These are phyloP conservation scores for Hyperoodon ampullatus DNA, from an alignment of 2,113 vertebrate species.

Conservation along the genomic window DNA sequence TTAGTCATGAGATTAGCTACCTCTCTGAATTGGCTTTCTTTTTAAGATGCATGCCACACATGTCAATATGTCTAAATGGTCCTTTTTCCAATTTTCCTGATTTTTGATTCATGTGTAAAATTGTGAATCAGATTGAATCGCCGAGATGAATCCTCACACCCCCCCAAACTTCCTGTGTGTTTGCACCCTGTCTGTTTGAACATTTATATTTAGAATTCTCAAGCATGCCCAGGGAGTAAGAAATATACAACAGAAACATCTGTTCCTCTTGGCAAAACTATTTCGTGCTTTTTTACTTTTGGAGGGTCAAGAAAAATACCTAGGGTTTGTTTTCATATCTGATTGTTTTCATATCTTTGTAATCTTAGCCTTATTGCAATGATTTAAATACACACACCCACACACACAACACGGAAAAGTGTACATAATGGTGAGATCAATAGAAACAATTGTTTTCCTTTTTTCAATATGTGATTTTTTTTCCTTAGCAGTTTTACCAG, in stretches of 20 bases:
- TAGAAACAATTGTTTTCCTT: not conserved
- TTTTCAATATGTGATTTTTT: not conserved
- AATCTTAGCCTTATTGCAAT: not conserved
- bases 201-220: conserved; percentile 74
- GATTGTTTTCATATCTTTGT: not conserved
- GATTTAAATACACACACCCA: not conserved
- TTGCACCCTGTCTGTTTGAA: conserved; percentile 64
- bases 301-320: conserved; percentile 57
- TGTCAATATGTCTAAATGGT: not conserved
- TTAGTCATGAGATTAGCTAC: not conserved
- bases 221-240: conserved; percentile 61
- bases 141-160: conserved; percentile 36
- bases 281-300: conserved; percentile 53
- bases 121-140: conserved; percentile 58
- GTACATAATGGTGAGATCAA: not conserved
- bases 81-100: conserved; percentile 1
- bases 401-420: not conserved
- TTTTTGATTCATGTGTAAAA: conserved; percentile 67
- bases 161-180: conserved; percentile 65
- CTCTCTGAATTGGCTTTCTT: conserved; percentile 16
- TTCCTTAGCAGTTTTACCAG: not conserved
- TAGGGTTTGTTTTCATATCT: conserved; percentile 20
- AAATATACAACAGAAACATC: conserved; percentile 73
- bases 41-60: not conserved
- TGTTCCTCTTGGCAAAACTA: conserved; percentile 64